Evolutionary conservation across 2,113 vertebrate genomes (phyloP).

Genomic region (Smithornis capensis): DNA sequence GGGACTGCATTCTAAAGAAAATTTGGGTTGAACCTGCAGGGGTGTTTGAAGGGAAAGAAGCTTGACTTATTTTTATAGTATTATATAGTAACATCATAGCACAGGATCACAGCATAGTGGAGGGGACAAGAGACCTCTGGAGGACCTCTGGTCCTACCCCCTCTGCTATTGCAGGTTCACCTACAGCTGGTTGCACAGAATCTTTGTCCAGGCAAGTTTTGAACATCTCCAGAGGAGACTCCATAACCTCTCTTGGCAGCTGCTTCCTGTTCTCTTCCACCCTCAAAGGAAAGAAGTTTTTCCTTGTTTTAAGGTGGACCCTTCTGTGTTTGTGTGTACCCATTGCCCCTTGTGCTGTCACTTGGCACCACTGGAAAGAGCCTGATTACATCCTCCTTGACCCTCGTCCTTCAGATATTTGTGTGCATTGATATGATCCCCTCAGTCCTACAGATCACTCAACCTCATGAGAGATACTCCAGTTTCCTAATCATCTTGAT

Average conservation of each 20-base stretch:
- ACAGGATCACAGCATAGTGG: background rate
- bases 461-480: no score
- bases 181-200: background rate
- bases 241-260: background rate
- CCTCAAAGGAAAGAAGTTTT: background rate
- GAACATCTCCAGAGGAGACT: background rate
- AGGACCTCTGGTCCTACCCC: background rate
- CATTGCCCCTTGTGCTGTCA: background rate
- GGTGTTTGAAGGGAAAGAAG: background rate
- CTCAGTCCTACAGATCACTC: no score
- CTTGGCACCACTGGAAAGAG: background rate
- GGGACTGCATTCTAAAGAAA: background rate
- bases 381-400: background rate
- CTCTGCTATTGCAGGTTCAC: background rate
- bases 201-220: background rate
- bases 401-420: no score
- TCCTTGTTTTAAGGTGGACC: background rate
- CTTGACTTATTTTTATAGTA: background rate
- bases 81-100: background rate
- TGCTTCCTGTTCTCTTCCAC: background rate
- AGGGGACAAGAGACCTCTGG: background rate
- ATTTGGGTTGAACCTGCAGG: background rate
- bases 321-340: background rate
- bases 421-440: no score
- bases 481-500: no score